Percentiles rank a stretch among this genome's conserved stretches.
phyloP scores from a whole-genome alignment of 2,888 invertebrate genomes.

The Drosophila paracracens region DNA sequence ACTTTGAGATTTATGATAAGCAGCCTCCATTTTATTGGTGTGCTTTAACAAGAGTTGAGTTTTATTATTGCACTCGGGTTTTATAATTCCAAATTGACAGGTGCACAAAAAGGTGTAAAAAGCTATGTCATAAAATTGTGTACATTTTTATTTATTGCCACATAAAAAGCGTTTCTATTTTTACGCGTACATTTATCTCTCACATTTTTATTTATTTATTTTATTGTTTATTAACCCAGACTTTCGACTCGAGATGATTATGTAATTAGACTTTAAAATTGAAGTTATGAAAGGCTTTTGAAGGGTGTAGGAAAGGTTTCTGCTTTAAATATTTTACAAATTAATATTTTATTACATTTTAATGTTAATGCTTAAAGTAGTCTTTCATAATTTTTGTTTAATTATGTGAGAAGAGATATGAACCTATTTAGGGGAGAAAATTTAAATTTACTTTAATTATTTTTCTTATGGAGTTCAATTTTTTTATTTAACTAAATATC shows the following conservation, averaged over 20 bases:
- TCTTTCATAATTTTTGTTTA: background rate
- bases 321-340: background rate
- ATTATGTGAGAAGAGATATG: background rate
- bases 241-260: background rate
- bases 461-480: background rate
- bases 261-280: background rate
- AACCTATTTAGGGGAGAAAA: background rate
- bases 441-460: background rate
- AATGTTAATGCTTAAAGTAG: too few species aligned
- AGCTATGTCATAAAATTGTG: background rate
- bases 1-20: conserved; percentile 20
- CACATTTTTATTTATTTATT: background rate
- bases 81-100: conserved; percentile 26
- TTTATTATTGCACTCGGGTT: background rate
- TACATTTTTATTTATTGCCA: background rate
- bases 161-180: background rate
- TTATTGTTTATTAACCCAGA: background rate
- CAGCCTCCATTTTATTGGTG: conserved; percentile 5
- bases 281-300: background rate
- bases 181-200: background rate
- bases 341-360: too few species aligned
- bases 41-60: background rate
- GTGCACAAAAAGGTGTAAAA: background rate
- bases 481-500: background rate
- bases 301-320: background rate